Base-by-base conservation (phyloP, 2,113 vertebrate species). In the Pao palembangensis region DNA sequence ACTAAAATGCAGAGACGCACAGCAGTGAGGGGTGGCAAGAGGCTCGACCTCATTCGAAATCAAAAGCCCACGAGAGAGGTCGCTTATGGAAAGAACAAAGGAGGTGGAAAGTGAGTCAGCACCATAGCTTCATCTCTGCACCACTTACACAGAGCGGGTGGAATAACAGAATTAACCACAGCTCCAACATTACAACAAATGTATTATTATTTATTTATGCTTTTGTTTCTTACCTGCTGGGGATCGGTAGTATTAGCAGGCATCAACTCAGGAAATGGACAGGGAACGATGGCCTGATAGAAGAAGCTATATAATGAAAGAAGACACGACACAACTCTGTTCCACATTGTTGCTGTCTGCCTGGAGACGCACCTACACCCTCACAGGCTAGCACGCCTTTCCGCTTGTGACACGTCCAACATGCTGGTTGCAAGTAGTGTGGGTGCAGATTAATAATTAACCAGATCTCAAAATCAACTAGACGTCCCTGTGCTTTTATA, bases 391-490 rank as follows among this genome's bases (percentile, higher is more conserved):
- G 17, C 6, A 25, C 12, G 6, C 44, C n/a, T 23, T 7, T 23
- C 62, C 50, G n/a, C 31, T 5, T 44, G 20, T 55, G 51, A 46
- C 15, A 51, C 42, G 21, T 55, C 51, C 25, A 53, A 56, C 31
- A 44, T 18, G 38, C 41, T 56, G 17, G 11, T 53, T 53, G 50
- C 58, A 46, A 56, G 34, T 15, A 72, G 52, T 1, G 75, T 68
- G 64, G 64, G 44, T 58, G 60, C 18, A 20, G 28, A 68, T 70
- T 19, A 70, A 75, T 81, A 0, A 84, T 75, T 77, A 81, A 75
- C 61, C 17, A 5, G 19, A 3, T 15, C 6, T 15, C 25, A 11
- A 44, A 44, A 44, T 8, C 47, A 44, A 44, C 3, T 5, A 17
- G 14, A 14, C 12, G 43, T 5, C 23, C 31, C 18, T 7, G 19